Evolutionary conservation across 2,797 vertebrate genomes (phyloP).

Genomic region (Tragelaphus oryx): DNA sequence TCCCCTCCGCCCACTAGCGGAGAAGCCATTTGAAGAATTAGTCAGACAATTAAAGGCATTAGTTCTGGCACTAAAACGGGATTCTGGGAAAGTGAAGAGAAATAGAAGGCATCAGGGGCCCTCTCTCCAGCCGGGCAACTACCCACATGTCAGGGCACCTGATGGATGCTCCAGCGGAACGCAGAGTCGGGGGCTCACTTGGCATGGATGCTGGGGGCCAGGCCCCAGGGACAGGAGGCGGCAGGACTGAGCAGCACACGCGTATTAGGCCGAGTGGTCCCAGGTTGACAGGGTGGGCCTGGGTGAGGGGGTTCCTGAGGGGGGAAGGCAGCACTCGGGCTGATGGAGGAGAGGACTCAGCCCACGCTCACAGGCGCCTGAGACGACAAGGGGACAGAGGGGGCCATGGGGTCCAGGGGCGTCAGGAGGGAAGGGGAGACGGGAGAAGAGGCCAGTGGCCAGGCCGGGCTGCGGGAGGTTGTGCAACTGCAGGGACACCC

Average conservation of each 20-base stretch:
- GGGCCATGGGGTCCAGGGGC: fast-evolving
- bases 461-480: fast-evolving
- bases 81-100: neutral
- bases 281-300: neutral
- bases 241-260: fast-evolving
- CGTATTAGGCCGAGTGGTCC: fast-evolving
- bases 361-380: fast-evolving
- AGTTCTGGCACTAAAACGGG: neutral
- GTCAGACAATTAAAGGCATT: neutral
- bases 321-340: neutral
- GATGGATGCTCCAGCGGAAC: fast-evolving
- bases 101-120: neutral
- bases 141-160: neutral
- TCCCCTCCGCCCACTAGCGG: fast-evolving
- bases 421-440: too few species aligned
- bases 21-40: neutral
- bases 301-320: neutral
- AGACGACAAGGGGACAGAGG: neutral
- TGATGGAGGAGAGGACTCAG: neutral
- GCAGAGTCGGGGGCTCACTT: fast-evolving
- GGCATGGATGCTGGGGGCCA: fast-evolving
- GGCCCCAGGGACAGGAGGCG: neutral
- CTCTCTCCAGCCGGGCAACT: neutral
- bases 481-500: fast-evolving
- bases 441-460: neutral